Conservation (phyloP, 1,140 invertebrate genomes). For the Saccostrea glomerata region DNA sequence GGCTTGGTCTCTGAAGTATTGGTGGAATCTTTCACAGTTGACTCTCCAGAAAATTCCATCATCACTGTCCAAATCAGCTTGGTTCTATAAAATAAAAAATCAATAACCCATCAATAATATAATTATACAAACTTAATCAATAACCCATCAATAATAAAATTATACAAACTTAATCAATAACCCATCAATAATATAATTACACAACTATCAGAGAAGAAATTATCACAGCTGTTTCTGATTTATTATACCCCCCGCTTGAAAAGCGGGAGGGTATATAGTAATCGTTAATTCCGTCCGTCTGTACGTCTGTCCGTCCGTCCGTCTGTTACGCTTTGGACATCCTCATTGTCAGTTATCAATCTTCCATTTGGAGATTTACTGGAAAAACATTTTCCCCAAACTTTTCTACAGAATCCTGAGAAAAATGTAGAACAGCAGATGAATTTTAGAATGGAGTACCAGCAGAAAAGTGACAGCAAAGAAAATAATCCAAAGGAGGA, state of each 20-base stretch:
- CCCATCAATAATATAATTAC: too few relatives aligned
- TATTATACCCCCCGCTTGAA: too few relatives aligned
- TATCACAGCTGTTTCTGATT: neutral
- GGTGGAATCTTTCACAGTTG: slow-evolving; percentile 90
- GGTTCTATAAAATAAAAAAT: slow-evolving; percentile 17
- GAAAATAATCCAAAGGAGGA: neutral
- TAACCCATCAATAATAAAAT: too few relatives aligned
- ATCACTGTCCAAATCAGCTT: slow-evolving; percentile 49
- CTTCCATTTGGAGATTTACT: slow-evolving; percentile 5
- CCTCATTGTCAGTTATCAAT: neutral
- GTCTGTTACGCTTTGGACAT: too few relatives aligned
- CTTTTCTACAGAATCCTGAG: neutral
- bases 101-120: neutral
- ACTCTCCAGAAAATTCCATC: slow-evolving; percentile 85
- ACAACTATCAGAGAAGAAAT: neutral
- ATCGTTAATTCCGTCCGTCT: too few relatives aligned
- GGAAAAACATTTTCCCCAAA: slow-evolving; percentile 1
- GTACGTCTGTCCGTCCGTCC: too few relatives aligned
- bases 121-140: neutral
- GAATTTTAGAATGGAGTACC: neutral
- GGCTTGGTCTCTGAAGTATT: slow-evolving; percentile 88
- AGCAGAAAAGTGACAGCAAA: neutral
- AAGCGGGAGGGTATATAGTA: too few relatives aligned
- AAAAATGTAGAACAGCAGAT: neutral
- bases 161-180: too few relatives aligned